Conservation (phyloP, 2,888 invertebrate genomes). For the Tetragonula carbonaria region DNA sequence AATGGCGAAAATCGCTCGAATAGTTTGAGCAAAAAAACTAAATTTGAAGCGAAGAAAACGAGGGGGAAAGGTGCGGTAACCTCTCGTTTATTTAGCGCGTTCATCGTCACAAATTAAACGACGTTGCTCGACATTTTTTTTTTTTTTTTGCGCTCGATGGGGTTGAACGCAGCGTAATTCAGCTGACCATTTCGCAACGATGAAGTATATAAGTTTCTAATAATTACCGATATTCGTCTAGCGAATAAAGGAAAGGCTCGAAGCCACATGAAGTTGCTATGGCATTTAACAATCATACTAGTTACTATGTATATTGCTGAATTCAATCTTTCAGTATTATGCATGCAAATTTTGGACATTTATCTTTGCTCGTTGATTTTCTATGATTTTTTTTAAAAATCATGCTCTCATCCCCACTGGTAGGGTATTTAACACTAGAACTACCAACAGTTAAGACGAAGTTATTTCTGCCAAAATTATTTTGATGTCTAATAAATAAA, state of each 20-base stretch:
- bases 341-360: no score
- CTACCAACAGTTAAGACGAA: no score
- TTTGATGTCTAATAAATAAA: no score
- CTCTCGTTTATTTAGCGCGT: background rate
- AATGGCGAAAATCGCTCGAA: conserved; percentile 8
- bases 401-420: no score
- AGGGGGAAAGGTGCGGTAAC: no score
- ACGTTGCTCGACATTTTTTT: background rate
- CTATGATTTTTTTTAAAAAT: no score
- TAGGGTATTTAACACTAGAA: no score
- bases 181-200: background rate
- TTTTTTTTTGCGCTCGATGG: background rate
- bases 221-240: conserved; percentile 15
- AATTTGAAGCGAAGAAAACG: background rate
- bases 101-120: conserved; percentile 5
- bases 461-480: no score
- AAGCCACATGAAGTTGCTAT: background rate
- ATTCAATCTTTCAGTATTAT: no score
- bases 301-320: no score
- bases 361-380: no score
- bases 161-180: background rate
- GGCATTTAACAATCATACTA: no score
- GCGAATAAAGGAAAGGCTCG: background rate
- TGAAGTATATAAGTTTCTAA: background rate
- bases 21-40: background rate